Percentiles rank a stretch among this genome's conserved stretches.
Conservation (phyloP, 2,888 invertebrate species). For the Branchellion lobata region DNA sequence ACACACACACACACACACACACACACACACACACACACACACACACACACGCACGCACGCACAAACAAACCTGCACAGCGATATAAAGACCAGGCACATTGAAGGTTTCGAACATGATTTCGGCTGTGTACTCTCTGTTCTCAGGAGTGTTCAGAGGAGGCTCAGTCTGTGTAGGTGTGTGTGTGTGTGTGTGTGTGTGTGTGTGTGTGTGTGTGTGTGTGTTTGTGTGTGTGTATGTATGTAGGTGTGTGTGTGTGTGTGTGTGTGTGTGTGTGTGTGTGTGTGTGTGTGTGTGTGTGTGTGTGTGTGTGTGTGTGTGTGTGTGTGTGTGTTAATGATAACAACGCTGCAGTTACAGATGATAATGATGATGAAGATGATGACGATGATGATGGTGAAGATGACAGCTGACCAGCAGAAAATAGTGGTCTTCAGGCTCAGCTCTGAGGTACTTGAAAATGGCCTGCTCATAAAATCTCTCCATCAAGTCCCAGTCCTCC, state of each 20-base stretch:
- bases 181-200: too few relatives aligned
- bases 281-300: too few relatives aligned
- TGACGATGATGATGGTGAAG: too few relatives aligned
- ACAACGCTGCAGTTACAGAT: too few relatives aligned
- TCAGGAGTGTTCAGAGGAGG: slow-evolving; percentile 98
- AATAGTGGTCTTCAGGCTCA: slow-evolving; percentile 98
- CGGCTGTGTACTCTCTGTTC: slow-evolving; percentile 77
- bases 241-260: slow-evolving; percentile 65
- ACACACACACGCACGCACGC: background rate
- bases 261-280: slow-evolving; percentile 44
- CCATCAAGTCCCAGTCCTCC: slow-evolving; percentile 99
- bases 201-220: too few relatives aligned
- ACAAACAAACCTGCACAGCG: slow-evolving; percentile 85
- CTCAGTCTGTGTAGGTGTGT: slow-evolving; percentile 72
- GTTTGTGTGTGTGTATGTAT: too few relatives aligned
- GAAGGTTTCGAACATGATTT: slow-evolving; percentile 99
- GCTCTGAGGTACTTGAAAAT: slow-evolving; percentile 97
- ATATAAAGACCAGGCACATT: slow-evolving; percentile 99
- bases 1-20: too few relatives aligned
- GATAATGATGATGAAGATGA: too few relatives aligned
- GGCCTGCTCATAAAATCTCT: slow-evolving; percentile 94
- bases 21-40: background rate
- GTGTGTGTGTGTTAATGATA: too few relatives aligned
- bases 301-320: too few relatives aligned
- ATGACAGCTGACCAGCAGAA: slow-evolving; percentile 77